A percentile compares a stretch with the other conserved stretches of the same genome.
These are phyloP conservation scores for Drosophila anomelani DNA, from an alignment of 2,888 invertebrate species.

Conservation along the genomic window DNA sequence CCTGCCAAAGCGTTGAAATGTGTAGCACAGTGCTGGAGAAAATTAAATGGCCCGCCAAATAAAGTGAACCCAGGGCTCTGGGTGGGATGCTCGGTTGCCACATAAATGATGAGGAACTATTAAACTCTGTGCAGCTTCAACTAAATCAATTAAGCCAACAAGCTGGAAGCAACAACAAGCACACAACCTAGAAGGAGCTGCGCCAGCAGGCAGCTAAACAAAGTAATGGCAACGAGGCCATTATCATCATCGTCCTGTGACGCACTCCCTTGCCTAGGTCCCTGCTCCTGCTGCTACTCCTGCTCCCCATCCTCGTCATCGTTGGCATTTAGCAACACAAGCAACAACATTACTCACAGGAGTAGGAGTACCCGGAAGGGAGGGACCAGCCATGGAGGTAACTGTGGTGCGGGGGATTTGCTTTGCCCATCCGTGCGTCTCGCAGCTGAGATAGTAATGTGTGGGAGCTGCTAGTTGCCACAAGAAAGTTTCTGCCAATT, in stretches of 20 bases:
- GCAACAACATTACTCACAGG: constrained; percentile 69
- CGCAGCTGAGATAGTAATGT: constrained; percentile 57
- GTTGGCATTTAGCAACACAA: constrained; percentile 60
- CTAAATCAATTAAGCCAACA: constrained; percentile 81
- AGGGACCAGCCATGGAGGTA: not conserved
- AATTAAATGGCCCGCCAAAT: constrained; percentile 52
- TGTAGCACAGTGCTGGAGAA: constrained; percentile 66
- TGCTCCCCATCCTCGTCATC: constrained; percentile 23
- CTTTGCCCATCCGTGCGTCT: constrained; percentile 56
- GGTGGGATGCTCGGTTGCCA: constrained; percentile 20
- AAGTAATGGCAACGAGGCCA: constrained; percentile 60
- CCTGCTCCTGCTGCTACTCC: not conserved
- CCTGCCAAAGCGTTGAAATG: constrained; percentile 45
- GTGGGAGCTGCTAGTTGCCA: constrained; percentile 30
- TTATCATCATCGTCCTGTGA: constrained; percentile 65
- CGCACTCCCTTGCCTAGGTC: constrained; percentile 21
- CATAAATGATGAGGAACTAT: constrained; percentile 75
- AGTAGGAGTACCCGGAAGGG: not conserved
- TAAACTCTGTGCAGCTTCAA: constrained; percentile 67
- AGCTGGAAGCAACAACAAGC: constrained; percentile 45
- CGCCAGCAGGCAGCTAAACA: constrained; percentile 53
- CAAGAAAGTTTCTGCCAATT: constrained; percentile 65
- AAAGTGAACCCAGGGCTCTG: not conserved
- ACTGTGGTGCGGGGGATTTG: constrained; percentile 36
- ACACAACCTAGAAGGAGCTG: constrained; percentile 31